Base-by-base conservation (phyloP, 2,113 vertebrate genomes). In the Anoura caudifer region DNA sequence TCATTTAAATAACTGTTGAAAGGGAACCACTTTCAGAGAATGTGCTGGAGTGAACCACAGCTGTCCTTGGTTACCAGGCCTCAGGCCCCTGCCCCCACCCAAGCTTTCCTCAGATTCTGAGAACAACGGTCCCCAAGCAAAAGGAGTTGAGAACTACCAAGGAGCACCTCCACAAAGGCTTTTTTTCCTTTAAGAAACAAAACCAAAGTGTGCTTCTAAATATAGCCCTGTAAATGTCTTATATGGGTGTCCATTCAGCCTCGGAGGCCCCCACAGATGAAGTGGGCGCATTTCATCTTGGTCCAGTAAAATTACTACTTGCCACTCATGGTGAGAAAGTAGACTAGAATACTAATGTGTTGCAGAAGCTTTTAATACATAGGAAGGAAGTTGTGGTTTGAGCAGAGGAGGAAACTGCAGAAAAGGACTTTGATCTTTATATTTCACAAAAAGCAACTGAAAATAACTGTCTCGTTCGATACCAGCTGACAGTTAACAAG, bases 321-420 rank as follows among this genome's bases (percentile, higher is more conserved):
- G 41, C 20, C 56, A 41, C 80, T 45, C 5, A 8, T 6, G 61
- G 38, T 76, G 82, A 91, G 90, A 94, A 86, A 91, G 69, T 7
- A 36, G 83, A 73, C 73, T 9, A 36, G 83, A 73, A 79, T 4
- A 20, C 16, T 15, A 87, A 43, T 20, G 79, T 61, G 11, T 43
- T 38, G 17, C 70, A 65, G 67, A 82, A 43, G 72, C 69, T 83
- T 76, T 76, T 28, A 54, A 76, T 4, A 54, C 41, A 81, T 65
- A 97, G 94, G 96, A 97, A 97, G 97, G 97, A 98, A 97, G 87
- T 4, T 95, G 97, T 47, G 97, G 97, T 96, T 75, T 84, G 67
- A 82, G 91, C 31, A 88, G 59, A 83, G 43, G 56, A 88, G 69
- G 93, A 95, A 97, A 92, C 79, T 54, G 77, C 83, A 96, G 45